phyloP scores from a whole-genome alignment of 2,888 invertebrate genomes.

The Luffia ferchaultella region DNA sequence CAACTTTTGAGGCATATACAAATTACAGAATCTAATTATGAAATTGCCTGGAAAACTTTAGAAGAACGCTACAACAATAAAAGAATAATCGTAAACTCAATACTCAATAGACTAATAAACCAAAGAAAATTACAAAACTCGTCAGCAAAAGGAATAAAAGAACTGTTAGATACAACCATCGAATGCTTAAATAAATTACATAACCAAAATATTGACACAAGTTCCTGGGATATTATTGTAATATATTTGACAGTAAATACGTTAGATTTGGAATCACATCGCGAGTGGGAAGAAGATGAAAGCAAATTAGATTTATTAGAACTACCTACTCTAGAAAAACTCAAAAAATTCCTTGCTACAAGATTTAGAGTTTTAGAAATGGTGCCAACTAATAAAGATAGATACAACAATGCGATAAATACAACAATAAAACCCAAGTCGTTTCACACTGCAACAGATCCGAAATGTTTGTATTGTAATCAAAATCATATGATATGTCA shows the following conservation, averaged over 20 bases:
- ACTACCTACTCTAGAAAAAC: too few relatives aligned
- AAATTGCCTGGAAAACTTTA: neutral
- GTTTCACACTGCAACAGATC: too few relatives aligned
- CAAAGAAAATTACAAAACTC: conserved; percentile 4
- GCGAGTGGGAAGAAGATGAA: conserved; percentile 5
- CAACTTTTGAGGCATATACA: conserved; percentile 5
- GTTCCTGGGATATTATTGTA: conserved; percentile 4
- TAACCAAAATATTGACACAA: conserved; percentile 4
- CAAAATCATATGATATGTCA: too few relatives aligned
- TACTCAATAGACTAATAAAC: conserved; percentile 5
- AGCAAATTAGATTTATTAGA: neutral
- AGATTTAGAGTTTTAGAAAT: too few relatives aligned
- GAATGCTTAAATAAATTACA: conserved; percentile 7
- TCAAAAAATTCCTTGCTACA: too few relatives aligned
- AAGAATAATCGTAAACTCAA: neutral
- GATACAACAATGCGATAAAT: too few relatives aligned
- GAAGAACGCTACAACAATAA: neutral
- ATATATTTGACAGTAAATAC: conserved; percentile 5
- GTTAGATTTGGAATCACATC: too few relatives aligned
- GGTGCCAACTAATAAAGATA: too few relatives aligned
- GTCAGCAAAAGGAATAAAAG: conserved; percentile 3
- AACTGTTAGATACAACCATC: conserved; percentile 6
- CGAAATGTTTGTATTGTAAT: too few relatives aligned
- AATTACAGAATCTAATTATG: neutral
- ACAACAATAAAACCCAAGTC: too few relatives aligned